Base-by-base conservation (phyloP, 2,888 invertebrate species). In the Drosophila tanythrix region DNA sequence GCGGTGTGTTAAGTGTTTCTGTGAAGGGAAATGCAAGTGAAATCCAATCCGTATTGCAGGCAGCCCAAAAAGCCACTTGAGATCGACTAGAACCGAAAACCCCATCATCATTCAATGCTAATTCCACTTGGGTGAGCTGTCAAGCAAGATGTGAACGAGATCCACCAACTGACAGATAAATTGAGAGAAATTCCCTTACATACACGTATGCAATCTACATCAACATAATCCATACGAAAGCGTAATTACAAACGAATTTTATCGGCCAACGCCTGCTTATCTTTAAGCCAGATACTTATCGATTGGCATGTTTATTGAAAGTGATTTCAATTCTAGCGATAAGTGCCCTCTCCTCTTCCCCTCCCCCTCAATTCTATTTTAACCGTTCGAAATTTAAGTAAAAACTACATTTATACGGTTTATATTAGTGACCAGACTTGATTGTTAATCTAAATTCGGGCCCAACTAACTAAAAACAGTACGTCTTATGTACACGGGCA, bases 81-180 rank as follows among this genome's bases (percentile, higher is more conserved):
- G 63, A 48, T 57, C 25, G 35, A 35, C 31, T 38, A 48, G n/a
- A 61, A 40, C 25, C 55, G n/a, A n/a, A 70, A 57, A 50, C 48
- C 38, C 18, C 31, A 29, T 58, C 43, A 55, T 56, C 66, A 40
- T 36, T 48, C 43, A 43, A 68, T 72, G 77, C 72, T 69, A 80
- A 80, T 80, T 78, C 80, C 73, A 81, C 74, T 74, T 74, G 79
- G 72, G 76, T 66, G 79, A 55, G 69, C 84, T 81, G 83, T 81
- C 83, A 79, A 73, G 69, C 61, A 70, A 67, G 64, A 77, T 55
- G 50, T 51, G 8, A 38, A 38, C 56, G 56, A 58, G 63, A 29
- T 40, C 40, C 55, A 33, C 33, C 58, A 57, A 53, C 27, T 62
- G 69, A 55, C 77, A 74, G 52, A 43, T 50, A 61, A 58, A 68